Evolutionary conservation across 1,140 invertebrate genomes (phyloP), one percentile per base, ranked within the genome.

Genomic region (Brachystomella parvula): DNA sequence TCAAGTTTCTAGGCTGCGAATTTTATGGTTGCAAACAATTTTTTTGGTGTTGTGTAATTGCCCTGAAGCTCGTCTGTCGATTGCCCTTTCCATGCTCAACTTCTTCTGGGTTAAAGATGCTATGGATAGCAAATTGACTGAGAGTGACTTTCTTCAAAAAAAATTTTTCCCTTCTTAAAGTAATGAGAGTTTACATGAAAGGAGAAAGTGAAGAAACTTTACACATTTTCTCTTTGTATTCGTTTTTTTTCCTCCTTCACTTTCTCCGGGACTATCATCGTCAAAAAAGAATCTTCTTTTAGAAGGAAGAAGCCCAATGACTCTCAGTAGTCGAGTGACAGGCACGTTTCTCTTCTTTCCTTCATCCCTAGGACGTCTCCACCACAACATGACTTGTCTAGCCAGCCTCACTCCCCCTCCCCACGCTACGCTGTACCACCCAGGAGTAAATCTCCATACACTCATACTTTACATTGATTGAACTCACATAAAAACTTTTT

Each of bases 301-400:
- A 6, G 12, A 53, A 19, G 24, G 49, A 53, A 53, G 49, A 53
- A 53, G 49, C 12, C 49, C 49, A 53, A 53, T 26, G 49, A 53
- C 49, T 53, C 24, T 53, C 9, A 30, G 56, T 32, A 65, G 56
- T 47, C 35, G 31, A 44, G 24, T 65, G 63, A 65, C 53, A 65
- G 39, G 63, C 63, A 65, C 63, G 63, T 65, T 21, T 26, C 21
- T 31, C 12, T 29, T 9, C 19, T 24, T 2, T 31, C 24, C 57
- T 24, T 6, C 24, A 15, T 15, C 49, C 9, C 39, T 44, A 19
- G 39, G 39, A 6, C 19, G 6, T 44, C 49, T 24, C 49, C 24
- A 6, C 35, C 6, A 39, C 35, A 53, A 53, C 24, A 53, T 53
- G 49, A 53, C 49, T 24, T 53, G 49, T 53, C 49, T 53, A 12